Conservation (phyloP, 2,888 invertebrate species). For the Rhabditoides inermis region DNA sequence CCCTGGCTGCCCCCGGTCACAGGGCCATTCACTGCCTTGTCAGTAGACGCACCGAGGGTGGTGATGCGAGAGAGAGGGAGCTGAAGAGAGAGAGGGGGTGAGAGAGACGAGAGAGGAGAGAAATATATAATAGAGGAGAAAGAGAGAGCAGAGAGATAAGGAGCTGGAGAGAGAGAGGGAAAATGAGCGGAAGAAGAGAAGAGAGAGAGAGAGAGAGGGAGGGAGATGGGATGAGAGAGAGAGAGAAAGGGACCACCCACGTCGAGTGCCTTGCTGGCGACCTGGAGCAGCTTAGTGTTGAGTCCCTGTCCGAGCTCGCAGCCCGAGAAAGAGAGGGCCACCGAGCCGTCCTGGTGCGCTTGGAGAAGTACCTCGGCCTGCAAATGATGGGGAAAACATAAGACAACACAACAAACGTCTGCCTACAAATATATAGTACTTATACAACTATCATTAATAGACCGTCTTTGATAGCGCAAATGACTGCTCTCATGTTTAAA, state of each 20-base stretch:
- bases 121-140: background rate
- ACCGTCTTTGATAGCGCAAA: no score
- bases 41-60: slow-evolving; percentile 30
- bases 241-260: slow-evolving; percentile 60
- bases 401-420: no score
- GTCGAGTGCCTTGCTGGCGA: slow-evolving; percentile 69
- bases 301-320: slow-evolving; percentile 94
- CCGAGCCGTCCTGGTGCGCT: slow-evolving; percentile 73
- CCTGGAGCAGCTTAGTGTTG: slow-evolving; percentile 80
- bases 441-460: no score
- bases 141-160: background rate
- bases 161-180: background rate
- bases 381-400: background rate
- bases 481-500: no score
- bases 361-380: slow-evolving; percentile 73
- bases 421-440: no score
- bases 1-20: slow-evolving; percentile 79
- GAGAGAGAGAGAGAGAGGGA: slow-evolving; percentile 21
- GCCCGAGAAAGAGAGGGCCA: slow-evolving; percentile 72
- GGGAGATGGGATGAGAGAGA: slow-evolving; percentile 1
- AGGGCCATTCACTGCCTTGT: slow-evolving; percentile 67
- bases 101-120: no score
- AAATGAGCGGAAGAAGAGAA: background rate
- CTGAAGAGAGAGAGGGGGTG: slow-evolving; percentile 6
- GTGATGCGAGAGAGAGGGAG: slow-evolving; percentile 24